A percentile compares a stretch with the other conserved stretches of the same genome.
These are phyloP conservation scores for Pseudopodoces humilis DNA, from an alignment of 2,113 vertebrate species.

Conservation along the genomic window DNA sequence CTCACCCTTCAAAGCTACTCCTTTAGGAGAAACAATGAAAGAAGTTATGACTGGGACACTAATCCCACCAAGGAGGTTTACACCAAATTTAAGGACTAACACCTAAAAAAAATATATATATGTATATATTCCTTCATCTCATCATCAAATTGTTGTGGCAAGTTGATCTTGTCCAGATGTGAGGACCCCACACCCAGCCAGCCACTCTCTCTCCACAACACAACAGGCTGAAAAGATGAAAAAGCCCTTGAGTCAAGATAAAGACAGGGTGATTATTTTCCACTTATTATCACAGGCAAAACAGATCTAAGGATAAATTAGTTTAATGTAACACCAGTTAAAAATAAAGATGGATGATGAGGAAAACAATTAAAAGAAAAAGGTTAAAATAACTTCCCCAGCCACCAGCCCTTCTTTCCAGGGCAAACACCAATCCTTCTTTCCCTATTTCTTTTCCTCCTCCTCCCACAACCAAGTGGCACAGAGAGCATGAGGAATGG, in stretches of 20 bases:
- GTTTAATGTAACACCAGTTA: neutral
- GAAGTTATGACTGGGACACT: neutral
- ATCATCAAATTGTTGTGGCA: neutral
- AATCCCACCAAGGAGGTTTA: neutral
- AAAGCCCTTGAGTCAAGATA: neutral
- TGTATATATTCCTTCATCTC: neutral
- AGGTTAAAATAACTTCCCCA: neutral
- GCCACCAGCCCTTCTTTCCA: neutral
- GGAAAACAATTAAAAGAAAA: neutral
- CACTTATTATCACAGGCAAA: neutral
- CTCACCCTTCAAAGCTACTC: neutral
- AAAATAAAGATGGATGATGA: neutral
- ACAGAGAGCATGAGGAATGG: neutral
- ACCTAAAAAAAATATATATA: neutral
- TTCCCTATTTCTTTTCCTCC: neutral
- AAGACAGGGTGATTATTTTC: neutral
- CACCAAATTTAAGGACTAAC: neutral
- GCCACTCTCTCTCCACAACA: neutral
- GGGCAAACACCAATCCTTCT: neutral
- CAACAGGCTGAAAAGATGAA: neutral
- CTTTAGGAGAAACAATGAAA: neutral
- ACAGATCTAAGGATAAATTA: neutral
- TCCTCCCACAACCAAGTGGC: neutral
- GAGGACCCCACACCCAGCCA: fast-evolving
- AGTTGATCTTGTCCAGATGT: neutral